A percentile compares a stretch with the other conserved stretches of the same genome.
phyloP scores from a whole-genome alignment of 2,797 vertebrate genomes.

The Calcarius lapponicus region DNA sequence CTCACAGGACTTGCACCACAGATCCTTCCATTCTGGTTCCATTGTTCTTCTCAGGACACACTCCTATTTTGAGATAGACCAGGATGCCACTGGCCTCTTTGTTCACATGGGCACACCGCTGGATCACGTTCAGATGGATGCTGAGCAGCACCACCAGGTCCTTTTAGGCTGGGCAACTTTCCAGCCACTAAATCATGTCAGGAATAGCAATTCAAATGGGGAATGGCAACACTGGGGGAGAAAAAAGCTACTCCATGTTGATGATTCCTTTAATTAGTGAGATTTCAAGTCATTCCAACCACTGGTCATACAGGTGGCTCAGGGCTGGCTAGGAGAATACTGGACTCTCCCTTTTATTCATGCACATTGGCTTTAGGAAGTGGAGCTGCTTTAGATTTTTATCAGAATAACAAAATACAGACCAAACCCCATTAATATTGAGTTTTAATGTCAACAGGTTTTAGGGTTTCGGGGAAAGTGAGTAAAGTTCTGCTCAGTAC shows the following conservation, averaged over 20 bases:
- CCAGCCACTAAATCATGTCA: background rate
- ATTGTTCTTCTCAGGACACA: background rate
- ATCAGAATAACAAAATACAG: background rate
- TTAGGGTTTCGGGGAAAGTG: background rate
- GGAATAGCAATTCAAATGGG: background rate
- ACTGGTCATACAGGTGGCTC: background rate
- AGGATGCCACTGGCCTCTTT: background rate
- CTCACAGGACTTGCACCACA: background rate
- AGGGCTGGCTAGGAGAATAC: background rate
- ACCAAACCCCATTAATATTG: background rate
- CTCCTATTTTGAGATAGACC: background rate
- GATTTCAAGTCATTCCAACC: background rate
- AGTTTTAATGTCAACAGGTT: background rate
- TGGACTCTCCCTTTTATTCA: background rate
- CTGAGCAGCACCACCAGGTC: background rate
- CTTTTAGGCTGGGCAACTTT: background rate
- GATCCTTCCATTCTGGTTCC: background rate
- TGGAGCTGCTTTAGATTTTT: background rate
- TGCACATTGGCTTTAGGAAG: background rate
- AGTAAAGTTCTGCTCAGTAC: background rate
- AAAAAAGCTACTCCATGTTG: background rate
- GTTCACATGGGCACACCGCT: background rate
- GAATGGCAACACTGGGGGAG: background rate
- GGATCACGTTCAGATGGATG: background rate
- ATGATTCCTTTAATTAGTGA: background rate